Evolutionary conservation across 2,888 invertebrate genomes (phyloP).

Genomic region (Drymonia ruficornis): DNA sequence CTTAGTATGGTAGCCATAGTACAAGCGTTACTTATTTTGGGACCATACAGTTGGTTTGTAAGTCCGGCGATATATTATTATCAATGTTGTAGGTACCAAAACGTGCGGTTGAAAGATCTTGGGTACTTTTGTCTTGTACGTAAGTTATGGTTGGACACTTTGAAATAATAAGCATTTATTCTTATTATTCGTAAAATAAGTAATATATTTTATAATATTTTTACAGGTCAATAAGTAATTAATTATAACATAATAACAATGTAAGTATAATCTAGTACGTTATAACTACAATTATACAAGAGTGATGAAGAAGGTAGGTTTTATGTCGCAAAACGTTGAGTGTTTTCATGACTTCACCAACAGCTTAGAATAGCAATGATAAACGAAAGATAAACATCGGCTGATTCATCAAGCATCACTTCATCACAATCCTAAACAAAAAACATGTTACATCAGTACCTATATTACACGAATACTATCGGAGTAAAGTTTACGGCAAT

Average conservation of each 20-base stretch:
- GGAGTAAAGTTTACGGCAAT: not conserved
- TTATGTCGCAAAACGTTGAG: not conserved
- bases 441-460: not conserved
- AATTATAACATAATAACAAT: not conserved
- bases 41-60: too few species aligned
- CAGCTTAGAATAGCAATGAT: not conserved
- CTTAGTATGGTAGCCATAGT: too few species aligned
- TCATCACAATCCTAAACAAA: not conserved
- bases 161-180: not conserved
- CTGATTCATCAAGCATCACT: not conserved
- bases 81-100: too few species aligned
- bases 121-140: too few species aligned
- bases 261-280: not conserved
- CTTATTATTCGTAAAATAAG: too few species aligned
- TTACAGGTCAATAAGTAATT: not conserved
- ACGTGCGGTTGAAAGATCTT: too few species aligned
- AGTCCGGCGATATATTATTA: too few species aligned
- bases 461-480: not conserved
- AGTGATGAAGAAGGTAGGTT: not conserved
- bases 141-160: not conserved
- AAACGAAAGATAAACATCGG: not conserved
- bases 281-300: not conserved
- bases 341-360: not conserved
- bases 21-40: too few species aligned
- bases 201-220: constrained; percentile 4